Percentiles rank a stretch among this genome's conserved stretches.
These are phyloP conservation scores for Anableps anableps DNA, from an alignment of 2,797 vertebrate species.

Conservation along the genomic window DNA sequence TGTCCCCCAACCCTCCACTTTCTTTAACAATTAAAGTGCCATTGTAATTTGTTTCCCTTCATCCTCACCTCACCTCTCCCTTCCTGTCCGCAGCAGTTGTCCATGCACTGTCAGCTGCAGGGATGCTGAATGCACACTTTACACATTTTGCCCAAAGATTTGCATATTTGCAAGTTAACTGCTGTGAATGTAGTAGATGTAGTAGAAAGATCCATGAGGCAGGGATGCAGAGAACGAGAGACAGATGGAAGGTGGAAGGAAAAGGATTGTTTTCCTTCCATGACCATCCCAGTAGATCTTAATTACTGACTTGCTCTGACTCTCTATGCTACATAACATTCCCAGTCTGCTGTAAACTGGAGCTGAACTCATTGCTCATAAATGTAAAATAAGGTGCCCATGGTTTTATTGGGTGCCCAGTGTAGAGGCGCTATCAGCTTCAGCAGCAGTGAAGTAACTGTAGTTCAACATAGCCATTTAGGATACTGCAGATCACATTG, in stretches of 20 bases:
- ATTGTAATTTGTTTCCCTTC: conserved; percentile 53
- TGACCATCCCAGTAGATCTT: conserved; percentile 53
- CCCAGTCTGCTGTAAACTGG: conserved; percentile 58
- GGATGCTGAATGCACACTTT: conserved; percentile 77
- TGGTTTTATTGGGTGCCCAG: conserved; percentile 58
- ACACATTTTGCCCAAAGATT: conserved; percentile 82
- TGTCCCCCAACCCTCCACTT: conserved; percentile 16
- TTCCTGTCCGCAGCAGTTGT: conserved; percentile 70
- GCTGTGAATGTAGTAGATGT: conserved; percentile 72
- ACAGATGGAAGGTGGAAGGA: conserved; percentile 40
- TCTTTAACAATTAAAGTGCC: conserved; percentile 47
- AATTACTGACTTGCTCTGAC: conserved; percentile 54
- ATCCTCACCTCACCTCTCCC: conserved; percentile 42
- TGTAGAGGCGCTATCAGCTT: conserved; percentile 65
- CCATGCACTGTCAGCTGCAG: conserved; percentile 72
- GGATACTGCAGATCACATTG: conserved; percentile 62
- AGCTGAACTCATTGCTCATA: conserved; percentile 66
- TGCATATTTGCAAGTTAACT: conserved; percentile 79
- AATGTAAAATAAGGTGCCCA: conserved; percentile 70
- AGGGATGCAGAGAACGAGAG: conserved; percentile 54
- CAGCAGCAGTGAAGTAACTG: conserved; percentile 70
- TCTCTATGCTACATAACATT: conserved; percentile 56
- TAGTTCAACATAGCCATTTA: conserved; percentile 69
- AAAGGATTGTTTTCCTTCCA: conserved; percentile 46
- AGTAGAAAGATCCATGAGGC: conserved; percentile 50